Percentiles rank a stretch among this genome's conserved stretches.
phyloP scores from a whole-genome alignment of 2,888 invertebrate genomes.

The Cylindroiulus punctatus region DNA sequence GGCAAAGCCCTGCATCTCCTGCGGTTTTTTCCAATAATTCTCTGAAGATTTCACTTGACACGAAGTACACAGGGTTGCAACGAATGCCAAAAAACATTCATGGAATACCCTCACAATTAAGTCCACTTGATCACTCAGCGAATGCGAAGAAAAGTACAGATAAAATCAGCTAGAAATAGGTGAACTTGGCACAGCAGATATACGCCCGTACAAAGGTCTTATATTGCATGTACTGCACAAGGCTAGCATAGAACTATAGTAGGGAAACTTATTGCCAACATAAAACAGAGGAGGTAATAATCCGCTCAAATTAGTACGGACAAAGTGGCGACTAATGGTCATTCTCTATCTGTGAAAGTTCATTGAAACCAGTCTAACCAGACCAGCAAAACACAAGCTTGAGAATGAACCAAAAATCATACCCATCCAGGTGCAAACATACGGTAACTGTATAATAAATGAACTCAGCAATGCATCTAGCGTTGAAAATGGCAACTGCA shows the following conservation, averaged over 20 bases:
- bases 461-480: neutral
- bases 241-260: neutral
- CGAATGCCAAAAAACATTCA: neutral
- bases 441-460: too few relatives aligned
- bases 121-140: neutral
- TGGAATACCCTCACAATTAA: neutral
- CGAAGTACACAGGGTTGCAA: neutral
- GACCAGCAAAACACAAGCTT: neutral
- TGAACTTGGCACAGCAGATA: neutral
- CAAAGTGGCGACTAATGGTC: neutral
- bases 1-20: conserved; percentile 18
- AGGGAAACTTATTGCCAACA: neutral
- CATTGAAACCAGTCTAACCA: neutral
- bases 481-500: neutral
- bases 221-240: too few relatives aligned
- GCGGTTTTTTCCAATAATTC: neutral
- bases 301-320: neutral
- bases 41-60: neutral
- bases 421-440: neutral
- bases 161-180: neutral
- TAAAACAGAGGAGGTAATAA: conserved; percentile 18
- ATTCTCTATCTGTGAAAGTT: neutral
- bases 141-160: neutral
- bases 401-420: neutral
- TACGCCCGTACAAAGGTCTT: neutral